Conservation (phyloP, 2,888 invertebrate genomes). For the Hirudinaria manillensis region DNA sequence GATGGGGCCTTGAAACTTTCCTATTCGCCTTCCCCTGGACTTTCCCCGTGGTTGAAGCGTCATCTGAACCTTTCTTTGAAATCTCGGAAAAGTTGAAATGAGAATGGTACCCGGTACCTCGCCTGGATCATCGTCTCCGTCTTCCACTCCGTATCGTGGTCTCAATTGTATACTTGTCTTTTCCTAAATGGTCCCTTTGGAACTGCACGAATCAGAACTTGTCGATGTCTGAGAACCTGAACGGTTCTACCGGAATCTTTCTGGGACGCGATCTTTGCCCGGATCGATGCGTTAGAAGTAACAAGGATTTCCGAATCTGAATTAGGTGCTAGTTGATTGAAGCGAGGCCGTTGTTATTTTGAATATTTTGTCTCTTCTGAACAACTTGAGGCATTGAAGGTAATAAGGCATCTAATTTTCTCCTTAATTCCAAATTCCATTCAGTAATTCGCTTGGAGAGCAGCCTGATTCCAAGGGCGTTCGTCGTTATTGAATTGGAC, state of each 20-base stretch:
- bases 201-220: background rate
- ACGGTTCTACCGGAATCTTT: background rate
- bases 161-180: constrained; percentile 1
- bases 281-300: background rate
- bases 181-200: background rate
- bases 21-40: no score
- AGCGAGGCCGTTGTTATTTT: background rate
- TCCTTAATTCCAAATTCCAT: background rate
- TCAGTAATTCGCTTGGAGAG: constrained; percentile 19
- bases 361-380: background rate
- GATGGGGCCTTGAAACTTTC: no score
- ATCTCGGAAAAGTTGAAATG: no score
- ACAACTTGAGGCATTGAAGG: background rate
- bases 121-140: background rate
- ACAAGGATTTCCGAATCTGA: background rate
- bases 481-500: constrained; percentile 21
- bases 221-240: background rate
- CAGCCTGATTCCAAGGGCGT: background rate
- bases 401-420: background rate
- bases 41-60: no score
- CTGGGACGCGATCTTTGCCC: background rate
- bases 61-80: no score
- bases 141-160: background rate
- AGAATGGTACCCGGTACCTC: background rate
- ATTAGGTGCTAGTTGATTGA: background rate